Evolutionary conservation across 2,113 vertebrate genomes (phyloP).

Genomic region (Gracilinanus agilis): DNA sequence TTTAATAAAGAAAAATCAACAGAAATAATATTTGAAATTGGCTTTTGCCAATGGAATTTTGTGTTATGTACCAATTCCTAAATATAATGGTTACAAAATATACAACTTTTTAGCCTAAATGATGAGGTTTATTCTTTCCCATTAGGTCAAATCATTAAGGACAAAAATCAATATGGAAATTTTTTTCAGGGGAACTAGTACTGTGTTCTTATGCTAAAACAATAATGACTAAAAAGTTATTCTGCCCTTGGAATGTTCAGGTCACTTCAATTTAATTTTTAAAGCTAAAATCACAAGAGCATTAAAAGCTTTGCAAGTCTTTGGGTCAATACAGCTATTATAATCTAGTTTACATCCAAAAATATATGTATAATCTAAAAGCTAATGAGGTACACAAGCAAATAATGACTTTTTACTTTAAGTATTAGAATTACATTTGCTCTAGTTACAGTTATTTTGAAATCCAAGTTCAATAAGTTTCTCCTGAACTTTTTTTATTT

Average conservation of each 20-base stretch:
- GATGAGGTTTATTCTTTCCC: constrained; percentile 55
- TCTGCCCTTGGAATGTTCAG: constrained; percentile 79
- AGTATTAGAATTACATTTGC: constrained; percentile 8
- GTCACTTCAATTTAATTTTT: constrained; percentile 71
- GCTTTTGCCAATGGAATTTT: neutral
- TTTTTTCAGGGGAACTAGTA: constrained; percentile 58
- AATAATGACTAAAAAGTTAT: constrained; percentile 61
- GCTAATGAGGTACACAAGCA: constrained; percentile 46
- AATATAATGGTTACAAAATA: neutral
- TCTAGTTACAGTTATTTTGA: neutral
- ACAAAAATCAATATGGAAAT: constrained; percentile 71
- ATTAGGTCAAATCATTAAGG: constrained; percentile 69
- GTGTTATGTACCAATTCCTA: neutral
- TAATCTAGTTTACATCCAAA: constrained; percentile 22
- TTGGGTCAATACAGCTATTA: constrained; percentile 17
- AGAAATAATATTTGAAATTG: neutral
- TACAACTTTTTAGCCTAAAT: neutral
- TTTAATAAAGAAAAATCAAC: neutral
- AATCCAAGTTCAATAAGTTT: neutral
- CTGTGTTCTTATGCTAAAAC: constrained; percentile 79
- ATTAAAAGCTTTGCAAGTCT: constrained; percentile 60
- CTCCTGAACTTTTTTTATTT: neutral
- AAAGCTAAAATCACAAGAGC: constrained; percentile 44
- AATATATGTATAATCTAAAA: constrained; percentile 15
- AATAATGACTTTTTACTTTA: constrained; percentile 25